These are phyloP conservation scores for Spizaetus ornatus DNA, from an alignment of 2,113 vertebrate genomes.

Conservation along the genomic window DNA sequence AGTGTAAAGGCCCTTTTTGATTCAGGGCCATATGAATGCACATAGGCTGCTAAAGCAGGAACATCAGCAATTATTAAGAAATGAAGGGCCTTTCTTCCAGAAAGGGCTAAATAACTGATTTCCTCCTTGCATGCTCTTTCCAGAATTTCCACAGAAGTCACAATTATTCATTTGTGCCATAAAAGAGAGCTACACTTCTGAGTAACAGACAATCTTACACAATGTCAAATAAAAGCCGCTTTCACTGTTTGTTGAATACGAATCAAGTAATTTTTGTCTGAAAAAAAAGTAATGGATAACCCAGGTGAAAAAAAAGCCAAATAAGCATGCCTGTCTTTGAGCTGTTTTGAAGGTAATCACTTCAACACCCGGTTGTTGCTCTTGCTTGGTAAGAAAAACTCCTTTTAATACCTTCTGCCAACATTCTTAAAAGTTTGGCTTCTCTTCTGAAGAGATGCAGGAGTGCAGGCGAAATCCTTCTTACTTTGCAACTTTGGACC, in stretches of 20 bases:
- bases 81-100: neutral
- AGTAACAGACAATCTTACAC: neutral
- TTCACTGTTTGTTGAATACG: neutral
- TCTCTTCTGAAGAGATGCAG: conserved; percentile 22
- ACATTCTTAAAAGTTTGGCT: conserved; percentile 25
- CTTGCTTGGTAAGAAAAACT: conserved; percentile 11
- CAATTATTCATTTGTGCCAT: neutral
- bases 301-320: neutral
- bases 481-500: neutral
- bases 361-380: neutral
- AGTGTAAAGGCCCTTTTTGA: neutral
- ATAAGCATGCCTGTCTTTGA: neutral
- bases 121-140: neutral
- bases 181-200: neutral
- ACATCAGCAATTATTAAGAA: neutral
- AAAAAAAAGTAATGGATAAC: neutral
- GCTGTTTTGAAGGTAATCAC: neutral
- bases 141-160: conserved; percentile 2
- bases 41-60: neutral
- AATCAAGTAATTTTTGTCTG: neutral
- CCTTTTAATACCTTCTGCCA: conserved; percentile 27
- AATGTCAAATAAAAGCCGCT: neutral
- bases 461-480: conserved; percentile 13
- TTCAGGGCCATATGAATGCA: neutral
- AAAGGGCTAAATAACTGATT: neutral